Percentiles rank a stretch among this genome's conserved stretches.
phyloP scores from a whole-genome alignment of 2,888 invertebrate species.

The Harpagoxenus sublaevis region DNA sequence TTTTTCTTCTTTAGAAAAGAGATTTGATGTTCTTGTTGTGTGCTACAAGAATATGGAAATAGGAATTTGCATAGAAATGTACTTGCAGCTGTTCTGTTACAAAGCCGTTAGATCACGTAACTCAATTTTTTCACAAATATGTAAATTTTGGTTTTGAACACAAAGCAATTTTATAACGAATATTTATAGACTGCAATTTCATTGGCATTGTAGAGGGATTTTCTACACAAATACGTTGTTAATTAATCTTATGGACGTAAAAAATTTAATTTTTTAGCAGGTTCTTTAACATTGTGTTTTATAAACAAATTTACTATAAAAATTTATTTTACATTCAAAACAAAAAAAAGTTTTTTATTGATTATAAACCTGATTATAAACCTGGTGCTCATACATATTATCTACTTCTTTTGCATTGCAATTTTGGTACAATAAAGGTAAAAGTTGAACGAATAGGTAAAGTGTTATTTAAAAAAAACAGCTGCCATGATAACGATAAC shows the following conservation, averaged over 20 bases:
- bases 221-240: background rate
- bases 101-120: background rate
- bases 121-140: conserved; percentile 24
- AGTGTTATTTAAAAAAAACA: background rate
- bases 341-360: background rate
- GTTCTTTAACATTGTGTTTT: background rate
- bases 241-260: background rate
- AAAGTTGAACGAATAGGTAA: background rate
- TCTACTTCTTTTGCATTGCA: background rate
- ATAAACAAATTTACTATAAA: background rate
- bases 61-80: conserved; percentile 20
- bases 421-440: background rate
- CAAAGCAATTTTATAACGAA: background rate
- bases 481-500: background rate
- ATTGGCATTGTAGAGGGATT: background rate
- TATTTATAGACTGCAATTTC: conserved; percentile 20
- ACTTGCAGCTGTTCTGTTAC: background rate
- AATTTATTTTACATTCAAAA: background rate
- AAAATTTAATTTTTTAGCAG: background rate
- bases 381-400: background rate
- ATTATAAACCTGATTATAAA: background rate
- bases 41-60: background rate
- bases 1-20: background rate
- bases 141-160: conserved; percentile 4
- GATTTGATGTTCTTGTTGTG: background rate